Conservation (phyloP, 2,888 invertebrate species). For the Merodon equestris region DNA sequence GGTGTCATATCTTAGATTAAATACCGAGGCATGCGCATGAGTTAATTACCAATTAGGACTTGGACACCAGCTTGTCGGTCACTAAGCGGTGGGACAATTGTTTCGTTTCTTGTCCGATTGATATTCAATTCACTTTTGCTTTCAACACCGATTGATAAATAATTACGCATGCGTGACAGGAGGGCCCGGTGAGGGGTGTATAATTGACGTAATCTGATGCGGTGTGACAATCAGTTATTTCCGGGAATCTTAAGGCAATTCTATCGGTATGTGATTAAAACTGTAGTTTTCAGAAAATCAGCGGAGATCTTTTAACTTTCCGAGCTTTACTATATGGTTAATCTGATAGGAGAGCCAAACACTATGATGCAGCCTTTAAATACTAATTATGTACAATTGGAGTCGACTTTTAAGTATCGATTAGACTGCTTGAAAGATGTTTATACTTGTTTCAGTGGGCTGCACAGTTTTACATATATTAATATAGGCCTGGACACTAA, state of each 20-base stretch:
- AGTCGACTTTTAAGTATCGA: no score
- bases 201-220: conserved; percentile 29
- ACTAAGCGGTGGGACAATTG: conserved; percentile 18
- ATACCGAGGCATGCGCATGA: conserved; percentile 55
- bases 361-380: no score
- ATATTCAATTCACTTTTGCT: conserved; percentile 52
- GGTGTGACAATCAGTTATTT: conserved; percentile 16
- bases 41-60: conserved; percentile 48
- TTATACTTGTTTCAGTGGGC: no score
- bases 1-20: conserved; percentile 47
- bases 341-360: no score
- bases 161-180: neutral
- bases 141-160: conserved; percentile 20
- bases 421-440: no score
- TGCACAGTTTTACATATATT: no score
- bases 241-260: conserved; percentile 21
- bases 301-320: no score
- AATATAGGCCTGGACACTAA: no score
- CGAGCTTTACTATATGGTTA: no score
- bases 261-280: no score
- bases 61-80: conserved; percentile 15
- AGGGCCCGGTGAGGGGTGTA: neutral
- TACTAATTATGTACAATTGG: no score
- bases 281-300: no score
- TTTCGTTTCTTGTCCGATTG: conserved; percentile 19